Evolutionary conservation across 2,888 invertebrate species (phyloP), one percentile per base, ranked within the genome.

Genomic region (Baronia brevicornis): DNA sequence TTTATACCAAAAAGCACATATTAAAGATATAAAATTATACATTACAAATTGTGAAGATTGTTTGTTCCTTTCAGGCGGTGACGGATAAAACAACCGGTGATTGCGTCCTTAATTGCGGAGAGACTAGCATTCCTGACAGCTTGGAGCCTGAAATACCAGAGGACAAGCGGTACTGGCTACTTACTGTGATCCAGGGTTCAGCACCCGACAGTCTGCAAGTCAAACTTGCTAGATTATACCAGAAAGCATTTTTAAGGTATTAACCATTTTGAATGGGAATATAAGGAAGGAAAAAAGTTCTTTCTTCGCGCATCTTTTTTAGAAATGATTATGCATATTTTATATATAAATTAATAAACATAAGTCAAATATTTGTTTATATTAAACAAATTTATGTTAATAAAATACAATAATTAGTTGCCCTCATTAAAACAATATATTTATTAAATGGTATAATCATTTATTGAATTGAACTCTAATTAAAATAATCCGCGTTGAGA

Each of bases 161-260:
- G 6, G 90, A 91, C 57, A 77, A 89, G 33, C 87, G 92, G 28
- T 95, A 92, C 72, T 95, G 94, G 94, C 75, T 95, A 32, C 66
- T 94, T 17, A 95, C 94, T 1, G 91, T 93, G 32, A 87, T 93
- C 45, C 85, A 87, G 28, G 88, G 80, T 42, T 51, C 79, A 47
- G 64, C 88, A 36, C 86, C 86, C 37, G 88, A 89, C 27, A 88
- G 91, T 54, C 80, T 94, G 21, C 93, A 92, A 68, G 84, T 91
- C 43, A 89, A 89, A 61, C 78, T 94, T 38, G 93, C 93, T 2
- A 88, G 90, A 50, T 75, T 94, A 14, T 95, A 94, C 71, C 90
- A 90, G 51, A 89, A 90, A 38, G 94, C 94, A 4, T 94, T 95
- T 63, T 87, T 91, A 39, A 90, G 94, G 91, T 91, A 68, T n/a